Evolutionary conservation across 2,113 vertebrate species (phyloP), one percentile per base, ranked within the genome.

Genomic region (Cyrtonyx montezumae): DNA sequence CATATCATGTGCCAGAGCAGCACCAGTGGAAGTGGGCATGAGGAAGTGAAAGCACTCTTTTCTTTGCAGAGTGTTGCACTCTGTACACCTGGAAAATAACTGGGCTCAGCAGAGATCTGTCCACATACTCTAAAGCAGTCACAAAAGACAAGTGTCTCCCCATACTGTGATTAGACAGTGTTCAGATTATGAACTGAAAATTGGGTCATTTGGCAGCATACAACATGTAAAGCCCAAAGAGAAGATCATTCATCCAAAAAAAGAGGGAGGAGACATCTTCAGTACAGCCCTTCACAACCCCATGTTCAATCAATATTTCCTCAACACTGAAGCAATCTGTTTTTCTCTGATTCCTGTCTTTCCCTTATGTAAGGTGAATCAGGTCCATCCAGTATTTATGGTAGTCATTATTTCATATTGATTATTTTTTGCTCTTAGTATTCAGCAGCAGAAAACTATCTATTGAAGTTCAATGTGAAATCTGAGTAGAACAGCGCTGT

Each of bases 391-490:
- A 80, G 68, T 94, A 95, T 91, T 95, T 94, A 95, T 69, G 68
- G 84, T 58, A 91, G 36, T 62, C 48, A 40, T 91, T 90, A 80
- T 90, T 95, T 90, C 66, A 76, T 81, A 94, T 86, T 84, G 95
- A 92, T 91, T 92, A 80, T 78, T 96, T 96, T 93, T 75, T 75
- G 61, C n/a, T 86, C 91, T 94, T 20, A 34, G n/a, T 79, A 73
- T 94, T 91, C 87, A 80, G 48, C 73, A 75, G 51, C 63, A 75
- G 68, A 87, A 55, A 70, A 67, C 58, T 78, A 9, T 80, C 58
- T 88, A 11, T 42, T 81, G 76, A 88, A 88, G 36, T 90, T 90
- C 91, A 68, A 11, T 22, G 18, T 77, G 61, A 94, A 94, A 90
- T 78, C 76, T 90, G 90, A 93, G 68, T 65, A 62, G 36, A 90